Evolutionary conservation across 2,113 vertebrate species (phyloP).

Genomic region (Siniperca knerii): DNA sequence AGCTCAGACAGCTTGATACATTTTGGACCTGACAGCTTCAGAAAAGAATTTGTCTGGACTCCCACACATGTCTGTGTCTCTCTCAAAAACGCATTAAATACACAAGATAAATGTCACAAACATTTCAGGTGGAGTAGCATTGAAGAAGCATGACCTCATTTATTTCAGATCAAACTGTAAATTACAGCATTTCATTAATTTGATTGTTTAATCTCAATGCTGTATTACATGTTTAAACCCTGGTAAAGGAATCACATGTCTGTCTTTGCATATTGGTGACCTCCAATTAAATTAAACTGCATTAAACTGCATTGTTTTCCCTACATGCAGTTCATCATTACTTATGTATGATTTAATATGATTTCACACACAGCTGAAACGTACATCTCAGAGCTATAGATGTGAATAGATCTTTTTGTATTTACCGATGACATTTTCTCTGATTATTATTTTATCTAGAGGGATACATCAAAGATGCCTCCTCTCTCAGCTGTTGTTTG

Average conservation of each 20-base stretch:
- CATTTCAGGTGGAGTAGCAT: neutral
- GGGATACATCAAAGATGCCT: too few relatives aligned
- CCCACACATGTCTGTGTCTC: neutral
- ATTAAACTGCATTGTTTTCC: too few relatives aligned
- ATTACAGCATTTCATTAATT: neutral
- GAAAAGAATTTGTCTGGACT: constrained; percentile 8
- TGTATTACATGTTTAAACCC: too few relatives aligned
- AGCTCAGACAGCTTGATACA: neutral
- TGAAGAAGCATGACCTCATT: neutral
- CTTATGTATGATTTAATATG: neutral
- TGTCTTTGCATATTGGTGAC: too few relatives aligned
- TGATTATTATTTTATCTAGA: too few relatives aligned
- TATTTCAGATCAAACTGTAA: neutral
- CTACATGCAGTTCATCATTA: too few relatives aligned
- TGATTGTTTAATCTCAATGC: neutral
- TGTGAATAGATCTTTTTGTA: too few relatives aligned
- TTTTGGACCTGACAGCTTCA: constrained; percentile 3
- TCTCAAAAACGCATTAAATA: neutral
- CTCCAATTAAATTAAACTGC: too few relatives aligned
- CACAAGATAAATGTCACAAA: neutral
- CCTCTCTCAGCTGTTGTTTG: too few relatives aligned
- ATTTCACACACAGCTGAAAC: neutral
- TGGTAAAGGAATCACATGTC: too few relatives aligned
- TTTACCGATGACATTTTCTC: too few relatives aligned
- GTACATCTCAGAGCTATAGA: neutral